Evolutionary conservation across 1,140 invertebrate genomes (phyloP).

Genomic region (Pseudachorutes palmiensis): DNA sequence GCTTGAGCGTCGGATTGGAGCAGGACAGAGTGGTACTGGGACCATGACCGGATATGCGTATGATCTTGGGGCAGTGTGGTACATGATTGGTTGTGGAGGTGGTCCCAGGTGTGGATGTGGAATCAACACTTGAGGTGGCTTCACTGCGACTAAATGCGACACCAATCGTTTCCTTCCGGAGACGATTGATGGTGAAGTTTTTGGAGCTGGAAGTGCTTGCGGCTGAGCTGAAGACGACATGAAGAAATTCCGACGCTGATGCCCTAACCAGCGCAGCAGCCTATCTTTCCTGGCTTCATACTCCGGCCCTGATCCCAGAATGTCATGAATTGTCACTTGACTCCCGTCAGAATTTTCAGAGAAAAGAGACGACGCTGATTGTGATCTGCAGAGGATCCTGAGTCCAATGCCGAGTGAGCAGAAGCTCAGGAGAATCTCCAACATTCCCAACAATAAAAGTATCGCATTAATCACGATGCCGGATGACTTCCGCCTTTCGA

Average conservation of each 20-base stretch:
- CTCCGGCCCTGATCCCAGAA: constrained; percentile 23
- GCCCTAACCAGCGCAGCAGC: constrained; percentile 32
- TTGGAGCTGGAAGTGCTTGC: neutral
- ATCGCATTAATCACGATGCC: constrained; percentile 32
- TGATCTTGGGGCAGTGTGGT: neutral
- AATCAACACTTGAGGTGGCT: constrained; percentile 10
- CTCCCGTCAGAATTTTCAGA: constrained; percentile 25
- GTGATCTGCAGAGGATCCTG: constrained; percentile 22
- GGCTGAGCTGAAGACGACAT: neutral
- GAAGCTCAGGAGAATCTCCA: constrained; percentile 33
- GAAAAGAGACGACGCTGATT: neutral
- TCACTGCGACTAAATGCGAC: constrained; percentile 9
- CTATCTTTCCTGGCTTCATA: constrained; percentile 35
- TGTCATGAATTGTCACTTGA: constrained; percentile 23
- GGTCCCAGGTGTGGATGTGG: neutral
- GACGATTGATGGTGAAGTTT: neutral
- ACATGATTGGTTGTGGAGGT: neutral
- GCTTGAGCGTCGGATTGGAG: neutral
- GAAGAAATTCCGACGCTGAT: constrained; percentile 26
- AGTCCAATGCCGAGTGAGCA: constrained; percentile 33
- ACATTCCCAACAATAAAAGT: constrained; percentile 32
- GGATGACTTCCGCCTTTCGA: constrained; percentile 25
- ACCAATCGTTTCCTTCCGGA: neutral
- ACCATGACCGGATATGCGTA: constrained; percentile 7
- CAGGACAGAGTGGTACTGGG: constrained; percentile 1